Conservation (phyloP, 2,113 vertebrate species). For the Corynorhinus townsendii region DNA sequence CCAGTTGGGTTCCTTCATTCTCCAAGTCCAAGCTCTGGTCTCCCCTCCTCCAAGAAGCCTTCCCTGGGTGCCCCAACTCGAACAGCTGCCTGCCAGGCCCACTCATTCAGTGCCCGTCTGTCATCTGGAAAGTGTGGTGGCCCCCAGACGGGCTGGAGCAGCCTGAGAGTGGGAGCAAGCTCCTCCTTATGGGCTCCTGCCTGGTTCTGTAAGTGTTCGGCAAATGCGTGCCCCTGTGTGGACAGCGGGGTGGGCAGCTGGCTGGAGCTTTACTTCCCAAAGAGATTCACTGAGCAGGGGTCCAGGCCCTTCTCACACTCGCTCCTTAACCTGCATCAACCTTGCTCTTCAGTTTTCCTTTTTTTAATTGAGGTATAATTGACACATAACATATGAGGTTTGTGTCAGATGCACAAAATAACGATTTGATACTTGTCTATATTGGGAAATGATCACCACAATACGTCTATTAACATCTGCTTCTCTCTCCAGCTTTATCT, state of each 20-base stretch:
- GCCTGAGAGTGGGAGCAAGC: not conserved
- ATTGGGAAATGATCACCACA: not conserved
- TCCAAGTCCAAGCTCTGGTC: not conserved
- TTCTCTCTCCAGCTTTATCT: not conserved
- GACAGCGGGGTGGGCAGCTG: not conserved
- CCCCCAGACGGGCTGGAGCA: not conserved
- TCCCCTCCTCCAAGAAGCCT: not conserved
- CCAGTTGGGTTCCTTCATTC: not conserved
- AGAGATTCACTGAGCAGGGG: not conserved
- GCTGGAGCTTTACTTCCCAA: not conserved
- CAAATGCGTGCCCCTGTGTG: not conserved
- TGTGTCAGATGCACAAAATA: not conserved
- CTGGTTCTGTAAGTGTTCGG: not conserved
- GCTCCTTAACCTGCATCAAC: not conserved
- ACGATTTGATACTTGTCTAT: not conserved
- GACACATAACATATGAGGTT: not conserved
- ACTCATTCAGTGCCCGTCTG: not conserved
- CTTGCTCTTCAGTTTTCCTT: not conserved
- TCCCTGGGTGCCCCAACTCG: not conserved
- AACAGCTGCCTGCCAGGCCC: not conserved
- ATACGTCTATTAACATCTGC: not conserved
- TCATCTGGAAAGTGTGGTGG: not conserved
- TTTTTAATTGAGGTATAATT: not conserved
- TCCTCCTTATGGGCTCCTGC: not conserved
- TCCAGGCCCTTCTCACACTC: rapidly evolving